Conservation (phyloP, 2,888 invertebrate genomes). For the Oscheius sp. region DNA sequence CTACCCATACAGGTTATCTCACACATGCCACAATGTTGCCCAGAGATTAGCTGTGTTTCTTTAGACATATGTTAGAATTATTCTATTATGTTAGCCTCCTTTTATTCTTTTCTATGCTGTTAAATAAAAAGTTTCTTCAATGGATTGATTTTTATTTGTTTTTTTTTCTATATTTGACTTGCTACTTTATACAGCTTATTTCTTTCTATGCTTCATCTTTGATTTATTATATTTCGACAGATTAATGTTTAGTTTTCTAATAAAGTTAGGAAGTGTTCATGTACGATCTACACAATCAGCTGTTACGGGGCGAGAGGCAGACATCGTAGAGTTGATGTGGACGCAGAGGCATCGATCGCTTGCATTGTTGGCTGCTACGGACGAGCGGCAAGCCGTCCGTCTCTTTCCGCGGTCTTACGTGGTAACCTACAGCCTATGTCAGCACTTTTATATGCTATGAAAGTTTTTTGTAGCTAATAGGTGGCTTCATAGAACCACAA, state of each 20-base stretch:
- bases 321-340: not conserved
- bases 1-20: constrained; percentile 95
- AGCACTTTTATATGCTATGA: not conserved
- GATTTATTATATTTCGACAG: constrained; percentile 8
- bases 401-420: not conserved
- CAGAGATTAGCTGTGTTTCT: not conserved
- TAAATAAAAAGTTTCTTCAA: no score
- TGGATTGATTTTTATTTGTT: no score
- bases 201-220: not conserved
- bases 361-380: constrained; percentile 31
- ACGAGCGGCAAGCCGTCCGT: constrained; percentile 27
- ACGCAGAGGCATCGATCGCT: constrained; percentile 34
- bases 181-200: not conserved
- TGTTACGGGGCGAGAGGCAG: constrained; percentile 25
- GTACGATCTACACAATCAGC: constrained; percentile 24
- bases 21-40: constrained; percentile 86
- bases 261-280: constrained; percentile 1
- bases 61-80: no score
- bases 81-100: not conserved
- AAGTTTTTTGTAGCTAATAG: not conserved
- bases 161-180: no score
- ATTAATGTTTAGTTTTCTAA: no score
- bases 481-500: not conserved
- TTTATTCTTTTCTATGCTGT: no score
- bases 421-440: constrained; percentile 1